Base-by-base conservation (phyloP, 2,888 invertebrate species). In the Drosophila koepferae region DNA sequence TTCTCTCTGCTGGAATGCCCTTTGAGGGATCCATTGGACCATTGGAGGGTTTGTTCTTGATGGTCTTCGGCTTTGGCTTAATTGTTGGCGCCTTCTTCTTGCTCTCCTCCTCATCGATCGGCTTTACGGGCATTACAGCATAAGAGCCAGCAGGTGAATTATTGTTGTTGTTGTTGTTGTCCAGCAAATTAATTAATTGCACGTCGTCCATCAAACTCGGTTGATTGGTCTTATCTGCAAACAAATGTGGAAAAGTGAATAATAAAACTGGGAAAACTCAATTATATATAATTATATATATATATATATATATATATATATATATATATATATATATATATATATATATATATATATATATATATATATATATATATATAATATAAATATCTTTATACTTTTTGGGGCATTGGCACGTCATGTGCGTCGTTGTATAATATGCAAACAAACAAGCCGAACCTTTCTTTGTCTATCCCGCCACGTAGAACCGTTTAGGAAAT, bases 1-100 rank as follows among this genome's bases (percentile, higher is more conserved):
- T 93, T 72, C 94, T 94, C 81, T 95, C 94, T 14, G 96, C 95
- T 58, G 94, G 93, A 78, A 95, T 93, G 12, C 94, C 94, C 77
- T 94, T 93, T 54, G 93, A 91, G 58, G 84, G 84, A 80, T 84
- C 84, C 43, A 83, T 63, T 7, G 74, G 81, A 23, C 38, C 53
- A 53, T 9, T 58, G 12, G 66, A 31, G 3, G 48, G 46, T 2
- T 59, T 76, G 23, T 51, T 54, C 65, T n/a, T 54, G 23, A 53
- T 74, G 7, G 7, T 3, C 31, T 65, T 81, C 20, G 36, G 38
- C 38, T 72, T 77, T 7, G 74, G 63, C 40, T 62, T 74, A 8
- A 74, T 36, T 28, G 61, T 23, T 31, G 43, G 43, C 44, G 55
- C 44, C 31, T 78, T 70, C n/a, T 63, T 60, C 41, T 75, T 73